phyloP scores from a whole-genome alignment of 2,888 invertebrate genomes.

The Pecten maximus region DNA sequence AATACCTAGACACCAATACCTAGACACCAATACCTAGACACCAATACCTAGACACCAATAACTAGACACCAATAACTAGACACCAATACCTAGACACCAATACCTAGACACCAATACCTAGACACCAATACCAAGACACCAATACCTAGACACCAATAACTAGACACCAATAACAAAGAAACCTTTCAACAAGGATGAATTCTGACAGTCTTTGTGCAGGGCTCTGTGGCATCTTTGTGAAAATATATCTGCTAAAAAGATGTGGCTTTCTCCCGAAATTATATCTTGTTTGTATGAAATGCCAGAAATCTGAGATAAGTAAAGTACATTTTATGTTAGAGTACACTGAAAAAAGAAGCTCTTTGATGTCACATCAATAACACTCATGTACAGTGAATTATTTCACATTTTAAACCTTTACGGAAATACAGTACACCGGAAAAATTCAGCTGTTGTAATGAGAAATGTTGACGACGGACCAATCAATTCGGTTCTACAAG shows the following conservation, averaged over 20 bases:
- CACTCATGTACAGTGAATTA: background rate
- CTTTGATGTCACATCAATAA: background rate
- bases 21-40: too few relatives aligned
- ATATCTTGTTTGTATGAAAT: background rate
- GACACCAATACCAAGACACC: too few relatives aligned
- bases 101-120: too few relatives aligned
- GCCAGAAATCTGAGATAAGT: background rate
- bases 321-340: background rate
- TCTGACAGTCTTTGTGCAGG: background rate
- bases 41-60: too few relatives aligned
- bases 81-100: too few relatives aligned
- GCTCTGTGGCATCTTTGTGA: background rate
- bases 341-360: background rate
- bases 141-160: too few relatives aligned
- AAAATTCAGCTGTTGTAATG: background rate
- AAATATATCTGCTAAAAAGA: background rate
- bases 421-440: background rate
- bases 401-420: background rate
- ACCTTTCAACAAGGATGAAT: background rate
- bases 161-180: background rate
- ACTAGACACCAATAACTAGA: too few relatives aligned
- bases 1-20: too few relatives aligned
- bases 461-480: background rate
- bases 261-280: background rate
- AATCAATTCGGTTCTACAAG: background rate